Percentiles rank a stretch among this genome's conserved stretches.
Evolutionary conservation across 2,888 invertebrate genomes (phyloP).

Genomic region (Odontocerum albicorne): DNA sequence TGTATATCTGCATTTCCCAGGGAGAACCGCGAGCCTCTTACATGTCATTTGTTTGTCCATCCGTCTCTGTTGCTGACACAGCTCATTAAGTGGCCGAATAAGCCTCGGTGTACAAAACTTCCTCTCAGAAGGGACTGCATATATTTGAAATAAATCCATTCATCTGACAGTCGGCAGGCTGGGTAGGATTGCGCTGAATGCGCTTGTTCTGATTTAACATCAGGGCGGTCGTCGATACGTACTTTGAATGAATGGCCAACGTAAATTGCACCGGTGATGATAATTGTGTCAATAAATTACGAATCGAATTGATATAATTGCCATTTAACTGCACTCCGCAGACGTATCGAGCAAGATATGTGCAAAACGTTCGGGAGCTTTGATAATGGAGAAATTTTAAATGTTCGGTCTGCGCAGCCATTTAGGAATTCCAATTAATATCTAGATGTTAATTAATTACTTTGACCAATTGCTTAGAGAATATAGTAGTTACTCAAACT

Average conservation of each 20-base stretch:
- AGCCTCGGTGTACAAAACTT: conserved; percentile 7
- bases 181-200: conserved; percentile 14
- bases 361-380: conserved; percentile 8
- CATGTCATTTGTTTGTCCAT: conserved; percentile 26
- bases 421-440: no score
- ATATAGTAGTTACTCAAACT: no score
- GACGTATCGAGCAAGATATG: conserved; percentile 8
- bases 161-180: conserved; percentile 25
- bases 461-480: no score
- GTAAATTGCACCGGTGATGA: conserved; percentile 23
- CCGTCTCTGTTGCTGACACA: conserved; percentile 12
- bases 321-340: conserved; percentile 20
- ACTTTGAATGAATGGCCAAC: conserved; percentile 5
- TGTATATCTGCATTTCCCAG: conserved; percentile 22
- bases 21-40: conserved; percentile 11
- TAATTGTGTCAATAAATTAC: conserved; percentile 26
- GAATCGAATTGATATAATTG: conserved; percentile 24
- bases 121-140: conserved; percentile 21
- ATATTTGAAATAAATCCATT: conserved; percentile 35
- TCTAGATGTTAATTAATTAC: no score
- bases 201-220: neutral
- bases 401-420: no score
- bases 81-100: conserved; percentile 30
- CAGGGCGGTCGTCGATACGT: conserved; percentile 5
- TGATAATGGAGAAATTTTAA: neutral